Evolutionary conservation across 1,140 invertebrate genomes (phyloP), one percentile per base, ranked within the genome.

Genomic region (Diachasma alloeum): DNA sequence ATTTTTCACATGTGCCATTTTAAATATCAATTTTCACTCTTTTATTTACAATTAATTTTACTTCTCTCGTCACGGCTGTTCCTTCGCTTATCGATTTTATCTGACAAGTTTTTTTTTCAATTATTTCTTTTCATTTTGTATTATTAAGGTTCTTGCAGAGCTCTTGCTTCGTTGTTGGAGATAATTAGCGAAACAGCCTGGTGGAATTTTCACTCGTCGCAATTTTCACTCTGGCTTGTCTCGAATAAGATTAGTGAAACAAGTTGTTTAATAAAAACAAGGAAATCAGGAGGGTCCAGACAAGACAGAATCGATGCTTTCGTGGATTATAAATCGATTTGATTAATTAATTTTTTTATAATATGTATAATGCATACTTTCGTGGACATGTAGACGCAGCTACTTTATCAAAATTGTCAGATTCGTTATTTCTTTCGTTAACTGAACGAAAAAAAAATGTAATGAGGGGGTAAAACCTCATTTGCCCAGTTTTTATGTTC

Each of bases 351-450:
- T 71, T 59, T 70, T 39, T 42, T 72, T 31, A 31, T 37, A 22
- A n/a, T 42, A 74, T 72, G 31, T 77, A 70, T 68, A 76, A 31
- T 74, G 46, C 77, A 81, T 79, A 81, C 80, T 81, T 81, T 81
- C 80, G 79, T 79, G 78, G 78, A 81, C 80, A 76, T 78, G 80
- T 78, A 81, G 78, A 78, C 78, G 63, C 74, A 67, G 76, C 75
- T 79, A 76, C 70, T 48, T 68, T 74, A 11, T 44, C 13, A 46
- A 67, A 53, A 26, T 19, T 11, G 5, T 10, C 15, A 22, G 70
- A 72, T 72, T 72, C 26, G 44, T 56, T 53, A n/a, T 15, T 17
- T 4, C n/a, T 19, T 71, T 22, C 8, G 4, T 63, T 63, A 26
- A 56, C 0, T 63, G 4, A 63, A 63, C 4, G 8, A 24, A 63